Evolutionary conservation across 2,888 invertebrate genomes (phyloP).

Genomic region (Tenthredo amoena): DNA sequence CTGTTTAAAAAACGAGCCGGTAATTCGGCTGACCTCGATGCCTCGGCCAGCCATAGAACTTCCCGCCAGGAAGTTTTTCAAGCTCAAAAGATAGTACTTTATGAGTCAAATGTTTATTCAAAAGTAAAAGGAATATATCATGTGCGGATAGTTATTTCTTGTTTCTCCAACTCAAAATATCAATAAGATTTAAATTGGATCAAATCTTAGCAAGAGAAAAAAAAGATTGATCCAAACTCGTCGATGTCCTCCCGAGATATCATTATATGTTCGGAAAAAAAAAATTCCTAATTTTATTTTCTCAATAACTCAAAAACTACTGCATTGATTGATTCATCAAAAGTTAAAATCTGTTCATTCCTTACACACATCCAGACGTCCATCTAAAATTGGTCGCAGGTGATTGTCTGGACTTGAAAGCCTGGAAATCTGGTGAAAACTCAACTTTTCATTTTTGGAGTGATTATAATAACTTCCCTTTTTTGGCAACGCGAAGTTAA

Average conservation of each 20-base stretch:
- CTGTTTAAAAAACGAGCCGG: not conserved
- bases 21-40: not conserved
- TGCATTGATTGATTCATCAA: not conserved
- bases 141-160: not conserved
- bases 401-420: not conserved
- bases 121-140: not conserved
- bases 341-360: not conserved
- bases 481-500: not conserved
- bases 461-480: not conserved
- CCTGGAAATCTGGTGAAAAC: not conserved
- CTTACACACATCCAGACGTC: not conserved
- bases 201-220: not conserved
- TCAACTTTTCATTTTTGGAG: not conserved
- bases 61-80: not conserved
- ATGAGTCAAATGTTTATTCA: not conserved
- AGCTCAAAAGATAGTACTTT: no score
- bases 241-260: not conserved
- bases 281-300: not conserved
- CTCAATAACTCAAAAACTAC: not conserved
- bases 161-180: not conserved
- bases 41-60: not conserved
- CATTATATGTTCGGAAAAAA: not conserved
- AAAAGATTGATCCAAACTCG: not conserved
- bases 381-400: not conserved
- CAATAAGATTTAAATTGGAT: not conserved